Evolutionary conservation across 1,140 invertebrate genomes (phyloP), one percentile per base, ranked within the genome.

Genomic region (Heliconius nattereri): DNA sequence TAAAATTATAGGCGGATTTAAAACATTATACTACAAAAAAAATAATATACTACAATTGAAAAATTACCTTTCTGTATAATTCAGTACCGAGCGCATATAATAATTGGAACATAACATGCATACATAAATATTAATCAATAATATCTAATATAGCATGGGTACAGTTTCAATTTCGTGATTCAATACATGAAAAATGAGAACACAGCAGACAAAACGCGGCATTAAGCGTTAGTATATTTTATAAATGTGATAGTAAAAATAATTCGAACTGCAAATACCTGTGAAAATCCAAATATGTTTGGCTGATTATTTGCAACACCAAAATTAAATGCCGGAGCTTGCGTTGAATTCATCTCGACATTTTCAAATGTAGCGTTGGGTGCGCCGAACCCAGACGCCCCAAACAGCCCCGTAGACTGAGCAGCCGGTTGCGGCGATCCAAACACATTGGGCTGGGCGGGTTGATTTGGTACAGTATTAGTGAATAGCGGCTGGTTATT

Each of bases 261-360:
- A 66, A 26, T 13, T 13, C 11, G 16, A 66, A 26, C 11, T 29
- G 29, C 11, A 66, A 66, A 85, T 86, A 91, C 90, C 86, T 92
- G 91, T 78, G 89, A 87, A 83, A 93, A 93, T 73, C 87, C 87
- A 79, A 90, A 90, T 35, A 91, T 84, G 19, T 79, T 66, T 7
- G 84, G 37, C 70, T 85, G 87, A 66, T 66, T 66, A n/a, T 66
- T 16, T 85, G 60, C 72, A 37, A 84, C 37, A 19, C 87, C 86
- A 77, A 91, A 91, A 77, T 86, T 89, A 71, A 91, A 91, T 1
- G 84, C 76, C 29, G 88, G 81, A 1, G 86, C 81, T 3, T 87
- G 84, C n/a, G 82, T 81, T 8, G 86, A 82, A 1, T 82, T 83
- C 35, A 85, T 54, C 1, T 84, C 35, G 19, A 85, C 70, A 6